phyloP scores from a whole-genome alignment of 2,888 invertebrate species.

The Drosophila fungiperda region DNA sequence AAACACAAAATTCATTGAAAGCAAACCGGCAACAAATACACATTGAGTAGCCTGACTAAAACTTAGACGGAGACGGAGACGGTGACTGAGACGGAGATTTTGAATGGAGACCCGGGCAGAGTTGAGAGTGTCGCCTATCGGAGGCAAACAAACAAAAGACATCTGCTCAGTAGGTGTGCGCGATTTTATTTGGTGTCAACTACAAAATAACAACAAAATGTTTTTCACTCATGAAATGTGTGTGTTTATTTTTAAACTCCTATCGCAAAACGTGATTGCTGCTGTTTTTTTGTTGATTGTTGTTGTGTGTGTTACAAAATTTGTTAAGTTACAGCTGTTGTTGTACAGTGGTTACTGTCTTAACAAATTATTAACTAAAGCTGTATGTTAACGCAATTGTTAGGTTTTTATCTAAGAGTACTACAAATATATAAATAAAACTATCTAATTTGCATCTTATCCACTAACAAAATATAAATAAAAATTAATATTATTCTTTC shows the following conservation, averaged over 20 bases:
- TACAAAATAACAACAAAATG: slow-evolving; percentile 79
- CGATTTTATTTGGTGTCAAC: slow-evolving; percentile 65
- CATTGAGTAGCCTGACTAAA: not conserved
- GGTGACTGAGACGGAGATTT: not conserved
- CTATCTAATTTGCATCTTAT: not conserved
- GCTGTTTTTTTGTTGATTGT: slow-evolving; percentile 10
- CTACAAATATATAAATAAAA: not conserved
- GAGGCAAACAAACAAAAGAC: slow-evolving; percentile 26
- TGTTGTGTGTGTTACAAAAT: slow-evolving; percentile 2
- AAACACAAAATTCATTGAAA: slow-evolving; percentile 44
- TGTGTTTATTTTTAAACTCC: slow-evolving; percentile 23
- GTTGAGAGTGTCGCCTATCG: slow-evolving; percentile 5
- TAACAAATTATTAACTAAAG: slow-evolving; percentile 27
- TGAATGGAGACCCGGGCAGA: not conserved
- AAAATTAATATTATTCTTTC: not conserved
- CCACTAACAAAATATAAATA: not conserved
- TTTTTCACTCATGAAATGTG: slow-evolving; percentile 62
- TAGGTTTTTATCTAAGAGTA: not conserved
- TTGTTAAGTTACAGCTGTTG: slow-evolving; percentile 16
- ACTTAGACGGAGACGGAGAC: not conserved
- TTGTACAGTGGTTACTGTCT: slow-evolving; percentile 4
- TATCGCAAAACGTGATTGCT: slow-evolving; percentile 29
- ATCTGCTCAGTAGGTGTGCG: slow-evolving; percentile 18
- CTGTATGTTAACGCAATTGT: not conserved
- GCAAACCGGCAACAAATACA: slow-evolving; percentile 26